Evolutionary conservation across 2,888 invertebrate species (phyloP), one percentile per base, ranked within the genome.

Genomic region (Aleiodes leptofemur): DNA sequence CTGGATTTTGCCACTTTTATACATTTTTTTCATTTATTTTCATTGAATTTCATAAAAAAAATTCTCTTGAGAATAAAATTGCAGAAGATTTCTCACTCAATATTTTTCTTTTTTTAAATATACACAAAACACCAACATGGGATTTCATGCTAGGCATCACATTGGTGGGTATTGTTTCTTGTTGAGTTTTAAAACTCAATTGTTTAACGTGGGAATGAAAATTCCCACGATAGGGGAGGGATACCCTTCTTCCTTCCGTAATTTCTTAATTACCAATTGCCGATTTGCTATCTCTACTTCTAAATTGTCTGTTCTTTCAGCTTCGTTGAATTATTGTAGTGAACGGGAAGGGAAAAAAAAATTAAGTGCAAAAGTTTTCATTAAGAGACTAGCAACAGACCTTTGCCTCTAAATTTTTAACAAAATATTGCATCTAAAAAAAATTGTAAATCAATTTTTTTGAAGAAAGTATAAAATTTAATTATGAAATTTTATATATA

Each of bases 221-320:
- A 51, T 69, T 55, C 73, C 61, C 50, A 69, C 69, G 38, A 56
- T 13, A 64, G 38, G 70, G 71, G 72, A 69, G 59, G 51, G 70
- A 48, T 72, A 14, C 75, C 57, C 64, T 50, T 59, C 51, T 64
- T 69, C 31, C 70, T 48, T 43, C 23, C 68, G 68, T 13, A 69
- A 73, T 73, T 77, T 76, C 73, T 78, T 79, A 77, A 77, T 79
- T 76, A 77, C 77, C 77, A 73, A 77, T 79, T 71, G 76, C 34
- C 76, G 76, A 76, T 77, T 74, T 56, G 64, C 50, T 74, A 71
- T 79, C 64, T 76, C 72, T 66, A 61, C 50, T 72, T 6, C 8
- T 31, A 56, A 76, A 69, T 23, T 51, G 55, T 43, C 51, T 7
- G 23, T 11, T 68, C 68, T 14, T 43, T 38, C 64, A 69, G 61